Evolutionary conservation across 2,888 invertebrate genomes (phyloP), one percentile per base, ranked within the genome.

Genomic region (Colletes collaris): DNA sequence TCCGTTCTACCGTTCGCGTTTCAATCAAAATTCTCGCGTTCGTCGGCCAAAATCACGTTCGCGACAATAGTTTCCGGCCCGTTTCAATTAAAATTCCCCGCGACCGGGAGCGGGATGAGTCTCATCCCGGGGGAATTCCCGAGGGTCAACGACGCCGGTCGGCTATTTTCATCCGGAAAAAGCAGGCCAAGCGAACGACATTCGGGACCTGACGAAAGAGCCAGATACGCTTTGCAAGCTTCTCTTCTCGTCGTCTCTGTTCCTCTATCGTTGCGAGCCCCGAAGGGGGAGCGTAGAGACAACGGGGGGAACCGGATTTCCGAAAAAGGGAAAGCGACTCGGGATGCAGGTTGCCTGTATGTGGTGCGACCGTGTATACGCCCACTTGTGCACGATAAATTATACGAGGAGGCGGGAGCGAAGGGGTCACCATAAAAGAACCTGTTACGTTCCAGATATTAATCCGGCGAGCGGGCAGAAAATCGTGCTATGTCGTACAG

Each of bases 321-420:
- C 91, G 89, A 90, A 92, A 91, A 92, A 91, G 92, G 92, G 84
- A 89, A 91, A 91, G 85, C 83, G 75, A 73, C 62, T 75, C 76
- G 74, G 67, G 59, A 66, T 68, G 86, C 88, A 84, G 80, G 87
- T 88, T 86, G 86, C 82, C 82, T 63, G 83, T 72, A 75, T 76
- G 71, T 81, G 81, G 80, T 63, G 75, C 63, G 73, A 59, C 75
- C 68, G 37, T 65, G 76, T 76, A 53, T 55, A 65, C 89, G 78
- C 90, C 88, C 81, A 88, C 90, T 83, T 83, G 82, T 76, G 27
- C 46, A 60, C 70, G 81, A 86, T 83, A 84, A 83, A 89, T 89
- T 88, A 87, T 82, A 50, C 82, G 88, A 83, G 60, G 81, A 85
- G 84, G 83, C 84, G 86, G 75, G 76, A 60, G 62, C 65, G 79